Percentiles rank a stretch among this genome's conserved stretches.
Conservation (phyloP, 2,797 vertebrate genomes). For the Artibeus jamaicensis region DNA sequence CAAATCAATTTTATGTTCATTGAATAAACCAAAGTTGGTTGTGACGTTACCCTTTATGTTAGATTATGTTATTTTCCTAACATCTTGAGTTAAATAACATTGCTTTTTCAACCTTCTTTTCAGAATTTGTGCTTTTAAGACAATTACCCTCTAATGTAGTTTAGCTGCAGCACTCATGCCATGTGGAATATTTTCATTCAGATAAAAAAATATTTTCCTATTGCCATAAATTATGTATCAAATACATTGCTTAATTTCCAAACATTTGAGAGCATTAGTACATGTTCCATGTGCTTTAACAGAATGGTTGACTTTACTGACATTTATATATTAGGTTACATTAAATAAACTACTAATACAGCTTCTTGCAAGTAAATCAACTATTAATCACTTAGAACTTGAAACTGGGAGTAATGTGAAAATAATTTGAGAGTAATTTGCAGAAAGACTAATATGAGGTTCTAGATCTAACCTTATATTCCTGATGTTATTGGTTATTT, state of each 20-base stretch:
- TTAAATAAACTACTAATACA: neutral
- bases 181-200: neutral
- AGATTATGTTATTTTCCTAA: neutral
- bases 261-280: neutral
- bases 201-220: neutral
- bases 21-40: neutral
- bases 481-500: neutral
- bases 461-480: neutral
- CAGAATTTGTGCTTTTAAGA: neutral
- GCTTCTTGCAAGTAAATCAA: neutral
- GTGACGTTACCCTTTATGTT: neutral
- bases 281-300: neutral
- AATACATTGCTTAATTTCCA: neutral
- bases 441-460: neutral
- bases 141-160: neutral
- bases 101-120: neutral
- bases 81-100: neutral
- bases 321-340: neutral
- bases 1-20: neutral
- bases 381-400: neutral
- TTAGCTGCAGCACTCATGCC: neutral
- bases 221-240: neutral
- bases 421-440: neutral
- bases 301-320: neutral
- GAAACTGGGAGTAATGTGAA: neutral